Percentiles rank a stretch among this genome's conserved stretches.
These are phyloP conservation scores for Excalfactoria chinensis DNA, from an alignment of 2,113 vertebrate species.

Conservation along the genomic window DNA sequence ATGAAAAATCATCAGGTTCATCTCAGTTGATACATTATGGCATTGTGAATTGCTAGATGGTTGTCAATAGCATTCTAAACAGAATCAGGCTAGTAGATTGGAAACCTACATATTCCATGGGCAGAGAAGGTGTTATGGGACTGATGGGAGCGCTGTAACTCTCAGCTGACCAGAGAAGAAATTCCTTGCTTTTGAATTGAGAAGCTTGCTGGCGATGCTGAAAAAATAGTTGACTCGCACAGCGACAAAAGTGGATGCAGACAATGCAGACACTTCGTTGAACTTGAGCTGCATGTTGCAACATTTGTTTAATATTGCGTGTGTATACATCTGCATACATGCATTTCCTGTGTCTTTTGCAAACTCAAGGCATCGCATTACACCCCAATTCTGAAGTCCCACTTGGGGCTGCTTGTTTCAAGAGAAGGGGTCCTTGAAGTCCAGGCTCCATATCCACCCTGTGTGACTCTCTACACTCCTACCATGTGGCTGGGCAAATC, in stretches of 20 bases:
- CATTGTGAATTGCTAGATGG: background rate
- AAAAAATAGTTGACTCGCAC: background rate
- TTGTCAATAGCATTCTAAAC: background rate
- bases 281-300: background rate
- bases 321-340: background rate
- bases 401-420: fast-evolving
- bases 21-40: background rate
- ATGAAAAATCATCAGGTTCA: constrained; percentile 2
- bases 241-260: background rate
- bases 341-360: background rate
- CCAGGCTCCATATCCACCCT: background rate
- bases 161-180: background rate
- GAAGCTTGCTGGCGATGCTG: background rate
- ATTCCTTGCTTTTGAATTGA: background rate
- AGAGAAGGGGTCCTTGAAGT: background rate
- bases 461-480: background rate
- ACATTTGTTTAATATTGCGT: background rate
- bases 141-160: background rate
- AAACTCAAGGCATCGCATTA: background rate
- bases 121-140: background rate
- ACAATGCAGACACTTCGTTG: fast-evolving
- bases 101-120: background rate
- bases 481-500: background rate
- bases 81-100: background rate
- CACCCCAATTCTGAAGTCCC: background rate